A percentile compares a stretch with the other conserved stretches of the same genome.
Evolutionary conservation across 2,888 invertebrate genomes (phyloP).

Genomic region (Rhimphoctona megacephalus): DNA sequence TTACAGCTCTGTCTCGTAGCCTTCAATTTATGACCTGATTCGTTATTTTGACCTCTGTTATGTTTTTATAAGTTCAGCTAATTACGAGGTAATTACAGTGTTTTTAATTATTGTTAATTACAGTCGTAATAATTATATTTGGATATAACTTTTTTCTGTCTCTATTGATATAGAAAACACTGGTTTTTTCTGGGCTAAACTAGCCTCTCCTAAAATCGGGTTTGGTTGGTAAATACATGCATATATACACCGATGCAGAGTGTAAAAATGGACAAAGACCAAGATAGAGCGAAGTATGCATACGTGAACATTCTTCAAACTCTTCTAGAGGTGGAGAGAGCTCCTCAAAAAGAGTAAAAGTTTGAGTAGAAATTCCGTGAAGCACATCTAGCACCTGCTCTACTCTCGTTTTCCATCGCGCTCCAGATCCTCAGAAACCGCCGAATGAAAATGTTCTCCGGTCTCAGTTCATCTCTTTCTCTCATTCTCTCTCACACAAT

Average conservation of each 20-base stretch:
- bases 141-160: neutral
- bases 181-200: neutral
- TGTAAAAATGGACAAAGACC: constrained; percentile 17
- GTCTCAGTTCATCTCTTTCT: neutral
- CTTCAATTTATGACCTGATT: neutral
- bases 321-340: constrained; percentile 22
- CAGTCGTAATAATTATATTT: neutral
- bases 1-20: neutral
- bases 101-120: neutral
- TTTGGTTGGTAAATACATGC: neutral
- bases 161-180: neutral
- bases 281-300: constrained; percentile 18
- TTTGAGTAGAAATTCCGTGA: constrained; percentile 47
- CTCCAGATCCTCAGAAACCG: constrained; percentile 42
- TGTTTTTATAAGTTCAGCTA: neutral
- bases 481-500: neutral
- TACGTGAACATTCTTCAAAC: constrained; percentile 16
- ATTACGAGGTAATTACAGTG: neutral
- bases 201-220: neutral
- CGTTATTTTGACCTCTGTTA: neutral
- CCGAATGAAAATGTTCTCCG: constrained; percentile 58
- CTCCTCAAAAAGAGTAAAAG: constrained; percentile 49
- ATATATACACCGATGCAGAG: neutral
- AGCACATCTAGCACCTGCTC: constrained; percentile 46
- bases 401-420: constrained; percentile 31